Conservation (phyloP, 2,888 invertebrate genomes). For the Amphipoea oculea region DNA sequence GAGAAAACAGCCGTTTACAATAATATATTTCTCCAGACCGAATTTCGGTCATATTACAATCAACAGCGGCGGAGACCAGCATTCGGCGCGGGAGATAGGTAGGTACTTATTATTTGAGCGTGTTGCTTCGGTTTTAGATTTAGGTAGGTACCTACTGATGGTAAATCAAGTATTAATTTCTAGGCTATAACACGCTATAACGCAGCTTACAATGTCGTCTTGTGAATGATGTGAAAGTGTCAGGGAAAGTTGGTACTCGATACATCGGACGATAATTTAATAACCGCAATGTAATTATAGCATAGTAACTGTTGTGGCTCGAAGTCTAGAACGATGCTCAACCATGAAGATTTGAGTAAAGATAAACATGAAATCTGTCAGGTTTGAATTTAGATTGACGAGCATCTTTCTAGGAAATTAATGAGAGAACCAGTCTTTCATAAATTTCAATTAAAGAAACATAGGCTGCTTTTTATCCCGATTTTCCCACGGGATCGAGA, state of each 20-base stretch:
- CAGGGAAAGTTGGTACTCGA: constrained; percentile 55
- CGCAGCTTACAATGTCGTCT: not conserved
- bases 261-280: constrained; percentile 15
- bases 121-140: not conserved
- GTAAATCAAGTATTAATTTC: not conserved
- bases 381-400: not conserved
- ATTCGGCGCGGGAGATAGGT: no score
- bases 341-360: constrained; percentile 1
- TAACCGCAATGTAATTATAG: constrained; percentile 32
- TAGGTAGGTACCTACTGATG: not conserved
- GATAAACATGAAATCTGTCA: not conserved
- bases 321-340: not conserved
- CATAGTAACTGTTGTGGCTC: not conserved
- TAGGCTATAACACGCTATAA: not conserved
- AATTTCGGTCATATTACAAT: no score
- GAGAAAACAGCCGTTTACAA: not conserved
- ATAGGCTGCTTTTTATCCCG: no score
- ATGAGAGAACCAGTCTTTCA: not conserved
- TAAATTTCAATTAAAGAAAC: not conserved
- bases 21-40: no score
- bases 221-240: constrained; percentile 25
- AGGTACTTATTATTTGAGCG: not conserved
- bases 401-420: not conserved
- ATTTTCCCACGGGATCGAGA: no score
- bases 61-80: no score